These are phyloP conservation scores for Eupithecia subfuscata DNA, from an alignment of 2,888 invertebrate genomes.

Conservation along the genomic window DNA sequence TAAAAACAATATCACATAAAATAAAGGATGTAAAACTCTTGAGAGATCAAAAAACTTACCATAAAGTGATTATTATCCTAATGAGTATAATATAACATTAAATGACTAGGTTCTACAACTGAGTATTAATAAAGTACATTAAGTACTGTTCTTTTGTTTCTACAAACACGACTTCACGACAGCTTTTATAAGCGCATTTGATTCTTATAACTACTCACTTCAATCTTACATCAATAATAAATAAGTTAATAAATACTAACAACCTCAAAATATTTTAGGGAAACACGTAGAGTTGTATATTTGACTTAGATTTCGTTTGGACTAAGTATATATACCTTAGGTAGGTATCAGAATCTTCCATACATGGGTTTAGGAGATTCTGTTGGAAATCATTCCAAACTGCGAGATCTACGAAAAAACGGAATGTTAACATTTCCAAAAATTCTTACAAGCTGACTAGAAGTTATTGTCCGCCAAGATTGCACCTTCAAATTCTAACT, in stretches of 20 bases:
- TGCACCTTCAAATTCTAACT: neutral
- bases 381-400: conserved; percentile 16
- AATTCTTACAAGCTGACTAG: conserved; percentile 23
- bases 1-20: conserved; percentile 17
- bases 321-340: conserved; percentile 22
- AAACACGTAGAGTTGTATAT: conserved; percentile 25
- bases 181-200: conserved; percentile 20
- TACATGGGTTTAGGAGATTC: conserved; percentile 5
- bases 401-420: conserved; percentile 10
- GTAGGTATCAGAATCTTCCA: too few relatives aligned
- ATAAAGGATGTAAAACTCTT: conserved; percentile 16
- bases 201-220: conserved; percentile 25
- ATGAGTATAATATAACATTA: neutral
- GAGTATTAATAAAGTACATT: conserved; percentile 27
- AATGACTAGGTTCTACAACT: conserved; percentile 19
- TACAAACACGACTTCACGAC: conserved; percentile 21
- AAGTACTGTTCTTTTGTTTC: conserved; percentile 4
- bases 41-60: conserved; percentile 20
- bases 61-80: neutral
- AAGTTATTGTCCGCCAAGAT: conserved; percentile 5
- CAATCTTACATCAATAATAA: conserved; percentile 16
- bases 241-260: conserved; percentile 31
- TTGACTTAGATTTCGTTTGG: conserved; percentile 25
- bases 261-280: conserved; percentile 28
- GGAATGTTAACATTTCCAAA: conserved; percentile 1